These are phyloP conservation scores for Scaptomyza tumidula DNA, from an alignment of 2,888 invertebrate species.

Conservation along the genomic window DNA sequence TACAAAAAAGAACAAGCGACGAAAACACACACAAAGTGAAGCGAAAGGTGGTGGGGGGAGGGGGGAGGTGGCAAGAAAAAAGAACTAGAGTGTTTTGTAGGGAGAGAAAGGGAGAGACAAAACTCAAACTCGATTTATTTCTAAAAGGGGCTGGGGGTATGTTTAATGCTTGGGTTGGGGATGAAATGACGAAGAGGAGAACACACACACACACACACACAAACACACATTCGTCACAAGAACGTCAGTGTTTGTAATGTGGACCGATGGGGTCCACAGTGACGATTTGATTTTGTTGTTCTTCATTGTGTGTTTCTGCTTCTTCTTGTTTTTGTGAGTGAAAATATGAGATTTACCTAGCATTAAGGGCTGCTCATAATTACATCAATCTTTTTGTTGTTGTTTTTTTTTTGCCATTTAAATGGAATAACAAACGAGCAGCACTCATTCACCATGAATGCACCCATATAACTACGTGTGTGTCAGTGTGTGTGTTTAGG, in stretches of 20 bases:
- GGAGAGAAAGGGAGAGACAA: slow-evolving; percentile 8
- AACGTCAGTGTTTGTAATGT: slow-evolving; percentile 1
- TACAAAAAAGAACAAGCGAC: slow-evolving; percentile 39
- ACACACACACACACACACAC: slow-evolving; percentile 2
- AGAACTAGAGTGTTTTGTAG: background rate
- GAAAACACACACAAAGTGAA: slow-evolving; percentile 7
- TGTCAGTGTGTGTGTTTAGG: slow-evolving; percentile 1
- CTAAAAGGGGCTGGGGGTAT: slow-evolving; percentile 9
- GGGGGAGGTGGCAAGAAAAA: background rate
- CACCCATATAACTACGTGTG: slow-evolving; percentile 3
- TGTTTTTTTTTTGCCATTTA: slow-evolving; percentile 56
- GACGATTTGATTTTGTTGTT: slow-evolving; percentile 13
- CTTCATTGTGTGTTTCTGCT: background rate
- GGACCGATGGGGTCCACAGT: slow-evolving; percentile 17
- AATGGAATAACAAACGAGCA: slow-evolving; percentile 32
- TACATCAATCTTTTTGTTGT: slow-evolving; percentile 63
- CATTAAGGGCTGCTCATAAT: slow-evolving; percentile 65
- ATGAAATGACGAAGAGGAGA: slow-evolving; percentile 5
- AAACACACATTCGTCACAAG: background rate
- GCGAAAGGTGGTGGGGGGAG: background rate
- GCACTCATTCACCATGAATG: slow-evolving; percentile 5
- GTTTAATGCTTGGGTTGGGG: background rate
- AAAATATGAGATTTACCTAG: slow-evolving; percentile 47
- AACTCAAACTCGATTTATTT: slow-evolving; percentile 60
- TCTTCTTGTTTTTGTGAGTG: slow-evolving; percentile 21